These are phyloP conservation scores for Champsocephalus esox DNA, from an alignment of 2,797 vertebrate genomes.

Conservation along the genomic window DNA sequence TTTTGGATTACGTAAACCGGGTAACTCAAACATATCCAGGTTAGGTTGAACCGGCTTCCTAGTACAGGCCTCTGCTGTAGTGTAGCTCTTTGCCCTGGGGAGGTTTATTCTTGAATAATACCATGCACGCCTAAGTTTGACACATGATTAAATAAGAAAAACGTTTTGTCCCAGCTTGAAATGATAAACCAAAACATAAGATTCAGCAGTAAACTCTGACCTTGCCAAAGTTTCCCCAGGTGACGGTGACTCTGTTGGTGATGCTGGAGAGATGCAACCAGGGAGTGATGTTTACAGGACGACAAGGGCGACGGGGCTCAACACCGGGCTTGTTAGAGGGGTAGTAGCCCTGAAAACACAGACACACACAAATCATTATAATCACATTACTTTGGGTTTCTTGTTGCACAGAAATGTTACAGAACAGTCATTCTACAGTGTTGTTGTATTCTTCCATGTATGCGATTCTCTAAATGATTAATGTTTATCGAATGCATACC, in stretches of 20 bases:
- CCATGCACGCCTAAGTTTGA: not conserved
- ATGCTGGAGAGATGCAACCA: conserved; percentile 96
- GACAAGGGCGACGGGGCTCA: conserved; percentile 96
- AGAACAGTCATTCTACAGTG: not conserved
- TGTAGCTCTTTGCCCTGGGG: conserved; percentile 2
- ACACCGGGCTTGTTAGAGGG: conserved; percentile 98
- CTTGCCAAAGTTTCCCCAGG: conserved; percentile 99
- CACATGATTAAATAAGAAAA: not conserved
- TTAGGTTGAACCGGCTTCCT: too few species aligned
- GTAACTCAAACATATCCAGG: too few species aligned
- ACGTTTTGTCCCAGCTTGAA: conserved; percentile 19
- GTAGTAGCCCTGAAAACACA: conserved; percentile 91
- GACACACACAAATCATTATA: conserved; percentile 5
- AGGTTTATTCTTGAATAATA: not conserved
- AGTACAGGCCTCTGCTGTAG: not conserved
- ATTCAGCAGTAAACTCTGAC: conserved; percentile 74
- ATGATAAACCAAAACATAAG: not conserved
- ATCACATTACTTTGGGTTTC: not conserved
- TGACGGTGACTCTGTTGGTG: conserved; percentile 95
- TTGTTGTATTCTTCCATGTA: not conserved
- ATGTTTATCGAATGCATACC: not conserved
- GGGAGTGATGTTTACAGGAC: conserved; percentile 97
- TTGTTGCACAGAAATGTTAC: not conserved
- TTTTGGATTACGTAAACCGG: too few species aligned
- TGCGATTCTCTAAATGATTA: not conserved